These are phyloP conservation scores for Poecile montanus DNA, from an alignment of 2,797 vertebrate genomes.

Conservation along the genomic window DNA sequence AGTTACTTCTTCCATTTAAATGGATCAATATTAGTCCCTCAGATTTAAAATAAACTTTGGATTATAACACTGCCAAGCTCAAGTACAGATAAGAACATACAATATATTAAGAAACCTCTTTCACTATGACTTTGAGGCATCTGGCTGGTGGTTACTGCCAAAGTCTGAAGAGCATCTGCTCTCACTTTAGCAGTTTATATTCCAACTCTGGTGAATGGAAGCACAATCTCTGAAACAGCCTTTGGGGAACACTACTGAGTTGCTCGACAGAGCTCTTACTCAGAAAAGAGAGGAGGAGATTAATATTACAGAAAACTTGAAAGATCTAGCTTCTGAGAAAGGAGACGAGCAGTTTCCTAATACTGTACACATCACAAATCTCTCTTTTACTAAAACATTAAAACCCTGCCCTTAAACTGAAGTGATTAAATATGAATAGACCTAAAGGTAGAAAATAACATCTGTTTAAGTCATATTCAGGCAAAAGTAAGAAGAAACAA, in stretches of 20 bases:
- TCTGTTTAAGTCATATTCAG: neutral
- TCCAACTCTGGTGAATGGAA: slow-evolving; percentile 58
- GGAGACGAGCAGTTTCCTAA: slow-evolving; percentile 33
- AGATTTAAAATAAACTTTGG: slow-evolving; percentile 48
- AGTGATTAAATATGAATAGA: slow-evolving; percentile 29
- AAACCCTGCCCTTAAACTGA: slow-evolving; percentile 18
- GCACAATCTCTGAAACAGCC: slow-evolving; percentile 65
- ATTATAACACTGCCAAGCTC: slow-evolving; percentile 36
- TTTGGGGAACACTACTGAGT: slow-evolving; percentile 67
- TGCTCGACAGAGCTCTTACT: slow-evolving; percentile 46
- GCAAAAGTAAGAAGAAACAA: neutral
- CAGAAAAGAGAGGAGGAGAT: slow-evolving; percentile 27
- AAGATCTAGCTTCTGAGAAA: slow-evolving; percentile 48
- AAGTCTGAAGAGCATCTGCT: slow-evolving; percentile 67
- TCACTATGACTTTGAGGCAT: slow-evolving; percentile 65
- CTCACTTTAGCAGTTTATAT: slow-evolving; percentile 72
- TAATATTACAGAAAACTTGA: slow-evolving; percentile 66
- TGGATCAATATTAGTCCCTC: slow-evolving; percentile 30
- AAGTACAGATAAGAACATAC: slow-evolving; percentile 43
- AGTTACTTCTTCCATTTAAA: slow-evolving; percentile 9
- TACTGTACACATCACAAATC: slow-evolving; percentile 21
- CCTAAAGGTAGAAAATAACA: slow-evolving; percentile 13
- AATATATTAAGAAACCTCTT: slow-evolving; percentile 53
- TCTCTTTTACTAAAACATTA: slow-evolving; percentile 38
- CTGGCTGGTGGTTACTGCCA: slow-evolving; percentile 62